Evolutionary conservation across 2,113 vertebrate species (phyloP).

Genomic region (Tupaia tana): DNA sequence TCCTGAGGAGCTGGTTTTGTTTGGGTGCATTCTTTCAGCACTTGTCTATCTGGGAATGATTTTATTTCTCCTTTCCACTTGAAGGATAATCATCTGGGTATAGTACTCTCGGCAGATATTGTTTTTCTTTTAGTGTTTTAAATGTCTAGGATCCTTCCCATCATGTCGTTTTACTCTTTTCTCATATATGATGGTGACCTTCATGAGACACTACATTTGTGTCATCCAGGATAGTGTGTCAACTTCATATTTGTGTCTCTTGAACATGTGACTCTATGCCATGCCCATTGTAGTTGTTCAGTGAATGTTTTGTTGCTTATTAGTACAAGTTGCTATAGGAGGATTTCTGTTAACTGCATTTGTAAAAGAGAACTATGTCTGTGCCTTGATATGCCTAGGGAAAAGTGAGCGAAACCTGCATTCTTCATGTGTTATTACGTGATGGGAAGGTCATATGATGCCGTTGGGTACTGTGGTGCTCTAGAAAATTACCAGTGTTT

Average conservation of each 20-base stretch:
- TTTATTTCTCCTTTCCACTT: too few relatives aligned
- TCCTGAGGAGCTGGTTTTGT: too few relatives aligned
- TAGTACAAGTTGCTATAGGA: background rate
- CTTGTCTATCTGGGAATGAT: too few relatives aligned
- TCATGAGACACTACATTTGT: accelerated
- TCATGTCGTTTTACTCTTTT: accelerated
- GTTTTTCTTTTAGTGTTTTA: too few relatives aligned
- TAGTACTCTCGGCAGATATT: background rate
- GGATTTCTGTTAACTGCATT: background rate
- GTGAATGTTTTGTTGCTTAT: background rate
- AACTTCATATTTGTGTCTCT: background rate
- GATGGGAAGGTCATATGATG: accelerated
- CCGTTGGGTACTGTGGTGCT: background rate
- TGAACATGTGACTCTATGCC: background rate
- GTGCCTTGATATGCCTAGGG: background rate
- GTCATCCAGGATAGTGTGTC: accelerated
- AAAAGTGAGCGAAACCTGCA: background rate
- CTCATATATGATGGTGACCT: accelerated
- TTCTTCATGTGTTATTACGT: background rate
- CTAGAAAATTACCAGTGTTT: background rate
- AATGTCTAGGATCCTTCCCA: background rate
- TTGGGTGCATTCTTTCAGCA: too few relatives aligned
- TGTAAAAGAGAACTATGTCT: background rate
- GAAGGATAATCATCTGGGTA: too few relatives aligned
- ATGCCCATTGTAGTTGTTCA: background rate